Percentiles rank a stretch among this genome's conserved stretches.
Evolutionary conservation across 1,140 invertebrate genomes (phyloP).

Genomic region (Tetragnatha versicolor): DNA sequence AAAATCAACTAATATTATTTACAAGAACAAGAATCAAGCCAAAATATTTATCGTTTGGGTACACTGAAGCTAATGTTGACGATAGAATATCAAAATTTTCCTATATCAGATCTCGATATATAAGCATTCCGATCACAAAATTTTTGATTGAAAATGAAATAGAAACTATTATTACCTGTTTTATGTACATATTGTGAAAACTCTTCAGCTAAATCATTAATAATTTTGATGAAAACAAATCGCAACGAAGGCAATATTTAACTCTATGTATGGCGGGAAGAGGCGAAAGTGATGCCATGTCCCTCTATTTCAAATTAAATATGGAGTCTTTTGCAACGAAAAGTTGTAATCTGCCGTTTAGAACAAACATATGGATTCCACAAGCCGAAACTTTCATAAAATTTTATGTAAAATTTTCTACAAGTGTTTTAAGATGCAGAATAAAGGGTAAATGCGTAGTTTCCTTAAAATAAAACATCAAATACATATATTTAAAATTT

Average conservation of each 20-base stretch:
- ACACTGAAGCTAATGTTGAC: conserved; percentile 18
- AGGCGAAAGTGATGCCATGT: conserved; percentile 36
- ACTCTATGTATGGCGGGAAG: conserved; percentile 52
- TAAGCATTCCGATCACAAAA: not conserved
- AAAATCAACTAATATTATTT: too few species aligned
- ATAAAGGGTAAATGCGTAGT: conserved; percentile 3
- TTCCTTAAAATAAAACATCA: not conserved
- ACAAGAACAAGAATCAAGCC: too few species aligned
- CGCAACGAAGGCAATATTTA: conserved; percentile 53
- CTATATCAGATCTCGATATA: conserved; percentile 2
- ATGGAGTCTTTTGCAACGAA: not conserved
- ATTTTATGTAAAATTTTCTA: not conserved
- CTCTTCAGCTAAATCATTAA: conserved; percentile 44
- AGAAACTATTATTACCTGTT: conserved; percentile 23
- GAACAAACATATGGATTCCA: not conserved
- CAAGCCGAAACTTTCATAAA: not conserved
- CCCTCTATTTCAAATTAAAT: conserved; percentile 14
- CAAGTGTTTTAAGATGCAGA: not conserved
- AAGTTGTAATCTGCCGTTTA: too few species aligned
- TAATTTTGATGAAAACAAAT: conserved; percentile 43
- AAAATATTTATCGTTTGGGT: too few species aligned
- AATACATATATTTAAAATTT: too few species aligned
- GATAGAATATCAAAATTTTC: conserved; percentile 14
- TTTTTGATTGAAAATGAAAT: not conserved
- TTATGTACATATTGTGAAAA: conserved; percentile 47